Conservation (phyloP, 2,888 invertebrate species). For the Dexiosoma caninum region DNA sequence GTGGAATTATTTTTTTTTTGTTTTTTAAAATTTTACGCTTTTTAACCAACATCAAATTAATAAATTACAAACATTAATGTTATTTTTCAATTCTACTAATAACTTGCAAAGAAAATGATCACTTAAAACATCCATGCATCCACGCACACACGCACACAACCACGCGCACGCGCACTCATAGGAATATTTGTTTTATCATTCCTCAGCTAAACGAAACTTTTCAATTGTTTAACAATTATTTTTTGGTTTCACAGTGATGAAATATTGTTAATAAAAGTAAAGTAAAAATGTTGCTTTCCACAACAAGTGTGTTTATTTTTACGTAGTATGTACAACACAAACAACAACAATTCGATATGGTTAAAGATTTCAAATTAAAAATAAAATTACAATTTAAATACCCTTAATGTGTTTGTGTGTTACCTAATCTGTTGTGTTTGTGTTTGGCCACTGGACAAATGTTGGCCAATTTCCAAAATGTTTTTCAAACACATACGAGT, state of each 20-base stretch:
- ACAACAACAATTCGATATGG: slow-evolving; percentile 4
- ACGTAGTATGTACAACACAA: too few relatives aligned
- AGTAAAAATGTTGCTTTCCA: neutral
- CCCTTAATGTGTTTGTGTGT: neutral
- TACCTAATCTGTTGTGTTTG: neutral
- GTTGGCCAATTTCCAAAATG: slow-evolving; percentile 32
- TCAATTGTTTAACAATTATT: slow-evolving; percentile 38
- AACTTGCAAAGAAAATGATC: neutral
- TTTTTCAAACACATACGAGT: neutral
- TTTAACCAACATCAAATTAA: slow-evolving; percentile 46
- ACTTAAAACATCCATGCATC: too few relatives aligned
- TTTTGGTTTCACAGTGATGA: slow-evolving; percentile 29
- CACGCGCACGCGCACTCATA: neutral
- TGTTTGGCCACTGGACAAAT: neutral
- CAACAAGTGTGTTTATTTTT: too few relatives aligned
- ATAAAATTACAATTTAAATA: neutral
- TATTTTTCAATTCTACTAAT: neutral
- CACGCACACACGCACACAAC: neutral
- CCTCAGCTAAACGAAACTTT: slow-evolving; percentile 14
- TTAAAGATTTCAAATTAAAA: slow-evolving; percentile 15
- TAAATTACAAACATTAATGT: slow-evolving; percentile 20
- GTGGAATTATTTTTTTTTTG: neutral
- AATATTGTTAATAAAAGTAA: neutral
- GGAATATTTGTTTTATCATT: neutral
- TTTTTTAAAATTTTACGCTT: slow-evolving; percentile 38